phyloP scores from a whole-genome alignment of 1,140 invertebrate species.

The Cherax quadricarinatus region DNA sequence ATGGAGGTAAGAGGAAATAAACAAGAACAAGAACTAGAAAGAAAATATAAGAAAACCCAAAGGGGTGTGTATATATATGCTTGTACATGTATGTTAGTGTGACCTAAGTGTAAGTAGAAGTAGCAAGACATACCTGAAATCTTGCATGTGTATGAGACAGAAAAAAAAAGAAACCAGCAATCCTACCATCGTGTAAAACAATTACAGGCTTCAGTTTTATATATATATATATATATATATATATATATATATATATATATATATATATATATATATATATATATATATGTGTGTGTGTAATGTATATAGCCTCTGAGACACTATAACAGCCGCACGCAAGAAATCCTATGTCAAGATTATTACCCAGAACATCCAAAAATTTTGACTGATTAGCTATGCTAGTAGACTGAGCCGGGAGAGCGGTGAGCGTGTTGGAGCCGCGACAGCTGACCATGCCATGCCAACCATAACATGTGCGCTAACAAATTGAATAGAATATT shows the following conservation, averaged over 20 bases:
- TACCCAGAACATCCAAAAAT: conserved; percentile 39
- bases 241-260: background rate
- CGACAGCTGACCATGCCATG: background rate
- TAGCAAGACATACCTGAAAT: too few species aligned
- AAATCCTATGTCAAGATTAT: conserved; percentile 14
- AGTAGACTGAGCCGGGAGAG: background rate
- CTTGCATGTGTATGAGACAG: too few species aligned
- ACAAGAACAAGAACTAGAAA: too few species aligned
- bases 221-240: background rate
- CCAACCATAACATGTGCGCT: background rate
- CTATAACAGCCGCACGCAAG: background rate
- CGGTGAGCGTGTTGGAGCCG: background rate
- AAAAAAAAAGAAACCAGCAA: too few species aligned
- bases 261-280: background rate
- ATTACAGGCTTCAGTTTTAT: too few species aligned
- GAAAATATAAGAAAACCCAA: too few species aligned
- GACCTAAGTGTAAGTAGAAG: too few species aligned
- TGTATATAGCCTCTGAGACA: background rate
- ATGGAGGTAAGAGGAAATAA: too few species aligned
- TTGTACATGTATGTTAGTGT: too few species aligned
- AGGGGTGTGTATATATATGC: too few species aligned
- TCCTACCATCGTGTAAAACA: too few species aligned
- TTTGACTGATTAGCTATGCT: conserved; percentile 33
- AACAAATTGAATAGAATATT: conserved; percentile 15
- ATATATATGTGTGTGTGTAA: background rate